phyloP scores from a whole-genome alignment of 1,140 invertebrate species.

The Mamestra configurata region DNA sequence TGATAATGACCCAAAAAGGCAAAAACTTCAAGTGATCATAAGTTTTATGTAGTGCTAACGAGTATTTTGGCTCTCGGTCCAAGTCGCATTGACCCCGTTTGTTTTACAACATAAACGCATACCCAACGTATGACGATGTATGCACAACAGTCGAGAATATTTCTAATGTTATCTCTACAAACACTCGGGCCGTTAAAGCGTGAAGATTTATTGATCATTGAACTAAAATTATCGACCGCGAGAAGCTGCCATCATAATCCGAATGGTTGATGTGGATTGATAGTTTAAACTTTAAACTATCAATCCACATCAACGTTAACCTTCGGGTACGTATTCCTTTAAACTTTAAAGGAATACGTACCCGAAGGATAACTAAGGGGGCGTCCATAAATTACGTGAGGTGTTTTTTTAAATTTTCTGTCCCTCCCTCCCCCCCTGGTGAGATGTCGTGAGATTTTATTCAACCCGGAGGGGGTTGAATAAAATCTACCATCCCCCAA shows the following conservation, averaged over 20 bases:
- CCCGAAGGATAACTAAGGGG: too few species aligned
- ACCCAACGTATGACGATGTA: slow-evolving; percentile 8
- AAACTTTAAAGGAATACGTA: too few species aligned
- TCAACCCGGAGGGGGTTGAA: too few species aligned
- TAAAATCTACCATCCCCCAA: too few species aligned
- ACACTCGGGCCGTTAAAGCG: slow-evolving; percentile 27
- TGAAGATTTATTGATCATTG: slow-evolving; percentile 37
- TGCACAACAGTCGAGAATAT: slow-evolving; percentile 8
- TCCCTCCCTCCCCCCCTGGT: too few species aligned
- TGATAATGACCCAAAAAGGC: neutral
- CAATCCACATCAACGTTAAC: too few species aligned
- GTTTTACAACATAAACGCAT: neutral
- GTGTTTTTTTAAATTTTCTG: too few species aligned
- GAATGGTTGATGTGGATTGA: neutral
- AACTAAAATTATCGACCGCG: slow-evolving; percentile 17
- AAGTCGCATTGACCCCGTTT: slow-evolving; percentile 37
- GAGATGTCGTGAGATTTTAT: too few species aligned
- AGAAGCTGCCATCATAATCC: neutral
- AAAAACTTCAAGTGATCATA: neutral
- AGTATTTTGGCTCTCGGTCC: slow-evolving; percentile 15
- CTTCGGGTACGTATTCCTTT: too few species aligned
- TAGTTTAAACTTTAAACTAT: neutral
- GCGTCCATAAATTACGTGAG: too few species aligned
- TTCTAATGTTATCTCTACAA: slow-evolving; percentile 28
- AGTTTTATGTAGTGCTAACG: neutral